Percentiles rank a stretch among this genome's conserved stretches.
phyloP scores from a whole-genome alignment of 1,140 invertebrate genomes.

The Neodiprion fabricii region DNA sequence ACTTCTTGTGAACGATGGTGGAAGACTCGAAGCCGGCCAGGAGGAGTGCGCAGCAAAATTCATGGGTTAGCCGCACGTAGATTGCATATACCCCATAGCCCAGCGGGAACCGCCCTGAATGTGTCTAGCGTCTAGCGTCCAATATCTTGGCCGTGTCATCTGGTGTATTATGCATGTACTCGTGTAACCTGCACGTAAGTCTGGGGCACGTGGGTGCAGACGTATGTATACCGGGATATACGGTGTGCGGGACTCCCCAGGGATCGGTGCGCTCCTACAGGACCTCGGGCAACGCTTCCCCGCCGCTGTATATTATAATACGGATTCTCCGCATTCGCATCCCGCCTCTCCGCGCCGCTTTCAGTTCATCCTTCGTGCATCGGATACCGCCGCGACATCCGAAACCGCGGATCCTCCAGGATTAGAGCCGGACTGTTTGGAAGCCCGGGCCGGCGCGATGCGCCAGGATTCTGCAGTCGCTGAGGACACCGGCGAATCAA shows the following conservation, averaged over 20 bases:
- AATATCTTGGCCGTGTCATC: conserved; percentile 34
- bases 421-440: too few species aligned
- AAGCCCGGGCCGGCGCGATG: background rate
- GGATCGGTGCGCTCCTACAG: background rate
- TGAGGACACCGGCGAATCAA: background rate
- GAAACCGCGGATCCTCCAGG: too few species aligned
- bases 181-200: conserved; percentile 20
- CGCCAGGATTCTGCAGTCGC: background rate
- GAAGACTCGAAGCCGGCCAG: too few species aligned
- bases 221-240: background rate
- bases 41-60: background rate
- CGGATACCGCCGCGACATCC: background rate
- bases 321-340: background rate
- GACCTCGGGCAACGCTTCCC: background rate
- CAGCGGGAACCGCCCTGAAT: background rate
- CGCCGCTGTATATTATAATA: background rate
- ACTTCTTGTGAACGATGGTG: too few species aligned
- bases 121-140: conserved; percentile 12
- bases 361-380: background rate
- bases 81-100: background rate
- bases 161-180: conserved; percentile 39
- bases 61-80: background rate
- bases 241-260: background rate
- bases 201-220: background rate
- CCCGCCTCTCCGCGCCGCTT: too few species aligned